These are phyloP conservation scores for Sander lucioperca DNA, from an alignment of 2,113 vertebrate species.

Conservation along the genomic window DNA sequence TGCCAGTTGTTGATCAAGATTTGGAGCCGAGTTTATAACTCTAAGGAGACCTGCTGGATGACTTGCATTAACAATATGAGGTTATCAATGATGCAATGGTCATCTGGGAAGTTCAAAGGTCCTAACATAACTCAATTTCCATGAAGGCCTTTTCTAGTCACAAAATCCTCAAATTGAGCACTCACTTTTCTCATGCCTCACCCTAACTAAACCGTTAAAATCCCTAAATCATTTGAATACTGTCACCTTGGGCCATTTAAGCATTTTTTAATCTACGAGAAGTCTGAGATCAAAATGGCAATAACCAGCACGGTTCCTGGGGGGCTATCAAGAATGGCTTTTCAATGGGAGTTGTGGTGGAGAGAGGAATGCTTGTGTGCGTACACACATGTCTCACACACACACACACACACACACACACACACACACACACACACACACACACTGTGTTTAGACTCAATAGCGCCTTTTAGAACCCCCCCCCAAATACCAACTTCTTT, in stretches of 20 bases:
- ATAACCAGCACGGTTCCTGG: background rate
- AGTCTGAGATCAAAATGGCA: background rate
- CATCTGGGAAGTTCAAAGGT: constrained; percentile 4
- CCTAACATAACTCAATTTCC: constrained; percentile 1
- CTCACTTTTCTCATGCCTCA: constrained; percentile 1
- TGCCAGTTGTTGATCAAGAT: constrained; percentile 12
- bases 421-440: background rate
- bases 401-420: constrained; percentile 9
- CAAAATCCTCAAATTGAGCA: background rate
- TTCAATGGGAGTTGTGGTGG: background rate
- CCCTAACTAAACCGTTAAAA: background rate
- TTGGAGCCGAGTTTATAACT: background rate
- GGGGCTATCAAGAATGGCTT: background rate
- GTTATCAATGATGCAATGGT: constrained; percentile 5
- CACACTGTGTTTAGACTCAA: background rate
- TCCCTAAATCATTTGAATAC: background rate
- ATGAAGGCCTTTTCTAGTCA: background rate
- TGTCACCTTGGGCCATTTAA: background rate
- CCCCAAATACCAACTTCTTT: background rate
- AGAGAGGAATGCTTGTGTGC: constrained; percentile 29
- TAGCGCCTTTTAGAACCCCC: no score
- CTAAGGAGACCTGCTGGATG: background rate
- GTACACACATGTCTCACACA: constrained; percentile 11
- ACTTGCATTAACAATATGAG: background rate
- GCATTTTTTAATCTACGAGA: constrained; percentile 7